Base-by-base conservation (phyloP, 2,888 invertebrate species). In the Spialia ferax region DNA sequence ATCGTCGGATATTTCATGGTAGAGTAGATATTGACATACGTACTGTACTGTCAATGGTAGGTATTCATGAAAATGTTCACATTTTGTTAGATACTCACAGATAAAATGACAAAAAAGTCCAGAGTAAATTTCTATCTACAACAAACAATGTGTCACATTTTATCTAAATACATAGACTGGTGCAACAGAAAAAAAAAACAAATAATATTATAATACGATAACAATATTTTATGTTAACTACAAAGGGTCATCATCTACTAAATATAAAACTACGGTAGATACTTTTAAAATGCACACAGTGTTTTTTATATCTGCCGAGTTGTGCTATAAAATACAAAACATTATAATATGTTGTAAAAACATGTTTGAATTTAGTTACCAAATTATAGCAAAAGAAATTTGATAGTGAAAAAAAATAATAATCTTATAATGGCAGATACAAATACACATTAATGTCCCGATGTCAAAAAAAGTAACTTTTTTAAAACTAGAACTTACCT, bases 401-500 rank as follows among this genome's bases (percentile, higher is more conserved):
- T 6, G 8, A 5, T 26, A 26, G 10, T 35, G 6, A 18, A 45
- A 45, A 45, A 45, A 15, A 23, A 23, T n/a, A 23, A 23, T 52
- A 13, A 45, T 48, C 20, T 0, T 20, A 11, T 26, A 32, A 10
- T 62, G 57, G 73, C 72, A 72, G 72, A 69, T 69, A 70, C 57
- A 70, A 71, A 59, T 42, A n/a, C 52, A 3, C 23, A 45, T 35
- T 70, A 48, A 13, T 42, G 0, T 42, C n/a, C 7, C n/a, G 13
- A 38, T 13, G 0, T n/a, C n/a, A 13, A 38, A 38, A n/a, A 13
- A 38, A n/a, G n/a, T 38, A 6, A 13, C n/a, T n/a, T n/a, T n/a
- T 54, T 8, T 22, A n/a, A 15, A 2, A n/a, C 15, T 0, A 54
- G 10, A 29, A 29, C 26, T 54, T 94, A 97, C 97, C 96, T 96